phyloP scores from a whole-genome alignment of 1,140 invertebrate species.

The Bombus waltoni region DNA sequence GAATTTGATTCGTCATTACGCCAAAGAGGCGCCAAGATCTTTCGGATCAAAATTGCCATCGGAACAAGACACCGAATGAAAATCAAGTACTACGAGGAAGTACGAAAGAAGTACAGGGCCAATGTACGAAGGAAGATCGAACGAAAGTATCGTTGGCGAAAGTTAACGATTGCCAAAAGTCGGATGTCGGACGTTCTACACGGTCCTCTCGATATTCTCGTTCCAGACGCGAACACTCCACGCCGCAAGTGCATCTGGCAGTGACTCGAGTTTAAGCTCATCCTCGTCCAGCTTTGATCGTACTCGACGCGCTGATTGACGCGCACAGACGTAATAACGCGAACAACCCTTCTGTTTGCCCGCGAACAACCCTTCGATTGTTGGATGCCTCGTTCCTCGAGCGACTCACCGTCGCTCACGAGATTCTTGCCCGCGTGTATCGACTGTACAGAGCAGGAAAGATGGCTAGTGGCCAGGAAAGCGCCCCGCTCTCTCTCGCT shows the following conservation, averaged over 20 bases:
- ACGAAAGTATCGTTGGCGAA: neutral
- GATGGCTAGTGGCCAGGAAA: too few species aligned
- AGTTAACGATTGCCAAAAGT: neutral
- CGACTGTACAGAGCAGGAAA: neutral
- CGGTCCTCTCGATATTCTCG: neutral
- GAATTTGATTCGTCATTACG: too few species aligned
- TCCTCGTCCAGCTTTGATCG: constrained; percentile 42
- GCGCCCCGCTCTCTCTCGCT: too few species aligned
- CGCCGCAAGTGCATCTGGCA: constrained; percentile 45
- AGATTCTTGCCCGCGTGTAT: neutral
- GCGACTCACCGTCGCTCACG: neutral
- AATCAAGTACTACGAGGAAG: too few species aligned
- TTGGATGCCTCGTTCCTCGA: constrained; percentile 20
- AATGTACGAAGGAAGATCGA: neutral
- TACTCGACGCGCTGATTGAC: constrained; percentile 57
- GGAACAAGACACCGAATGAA: too few species aligned
- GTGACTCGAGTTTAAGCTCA: constrained; percentile 49
- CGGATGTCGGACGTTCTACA: neutral
- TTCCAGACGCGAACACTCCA: constrained; percentile 32
- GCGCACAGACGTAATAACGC: constrained; percentile 51
- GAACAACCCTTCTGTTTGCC: constrained; percentile 13
- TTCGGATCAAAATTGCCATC: too few species aligned
- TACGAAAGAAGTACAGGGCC: too few species aligned
- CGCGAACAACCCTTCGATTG: constrained; percentile 29
- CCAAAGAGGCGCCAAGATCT: too few species aligned